phyloP scores from a whole-genome alignment of 2,113 vertebrate species.

The Mionectes macconnelli region DNA sequence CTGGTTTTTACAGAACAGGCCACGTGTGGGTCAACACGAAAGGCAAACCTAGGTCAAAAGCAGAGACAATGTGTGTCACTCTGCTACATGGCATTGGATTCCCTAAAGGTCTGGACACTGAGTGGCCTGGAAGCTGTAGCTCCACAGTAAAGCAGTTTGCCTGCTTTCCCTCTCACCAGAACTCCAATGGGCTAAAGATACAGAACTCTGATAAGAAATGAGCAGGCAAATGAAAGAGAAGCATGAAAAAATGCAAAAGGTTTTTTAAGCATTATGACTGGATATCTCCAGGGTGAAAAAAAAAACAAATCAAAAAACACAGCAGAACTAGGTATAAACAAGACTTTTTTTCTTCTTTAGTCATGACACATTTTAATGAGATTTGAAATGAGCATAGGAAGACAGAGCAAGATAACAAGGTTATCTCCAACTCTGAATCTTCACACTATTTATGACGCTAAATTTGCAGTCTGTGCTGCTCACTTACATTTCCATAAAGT shows the following conservation, averaged over 20 bases:
- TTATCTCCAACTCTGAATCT: constrained; percentile 37
- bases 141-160: not conserved
- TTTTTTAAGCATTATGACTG: not conserved
- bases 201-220: not conserved
- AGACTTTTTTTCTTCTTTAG: not conserved
- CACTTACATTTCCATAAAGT: constrained; percentile 36
- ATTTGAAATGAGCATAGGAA: constrained; percentile 34
- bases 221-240: not conserved
- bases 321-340: not conserved
- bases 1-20: not conserved
- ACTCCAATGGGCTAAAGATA: not conserved
- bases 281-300: not conserved
- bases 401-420: constrained; percentile 39
- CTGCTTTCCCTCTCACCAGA: not conserved
- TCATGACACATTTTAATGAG: constrained; percentile 39
- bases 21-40: not conserved
- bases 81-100: not conserved
- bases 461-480: constrained; percentile 35
- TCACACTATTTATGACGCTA: constrained; percentile 37
- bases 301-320: not conserved
- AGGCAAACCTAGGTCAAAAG: not conserved
- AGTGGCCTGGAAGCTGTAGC: not conserved
- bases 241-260: not conserved
- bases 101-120: fast-evolving
- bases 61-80: fast-evolving